Evolutionary conservation across 2,797 vertebrate species (phyloP).

Genomic region (Lagorchestes hirsutus): DNA sequence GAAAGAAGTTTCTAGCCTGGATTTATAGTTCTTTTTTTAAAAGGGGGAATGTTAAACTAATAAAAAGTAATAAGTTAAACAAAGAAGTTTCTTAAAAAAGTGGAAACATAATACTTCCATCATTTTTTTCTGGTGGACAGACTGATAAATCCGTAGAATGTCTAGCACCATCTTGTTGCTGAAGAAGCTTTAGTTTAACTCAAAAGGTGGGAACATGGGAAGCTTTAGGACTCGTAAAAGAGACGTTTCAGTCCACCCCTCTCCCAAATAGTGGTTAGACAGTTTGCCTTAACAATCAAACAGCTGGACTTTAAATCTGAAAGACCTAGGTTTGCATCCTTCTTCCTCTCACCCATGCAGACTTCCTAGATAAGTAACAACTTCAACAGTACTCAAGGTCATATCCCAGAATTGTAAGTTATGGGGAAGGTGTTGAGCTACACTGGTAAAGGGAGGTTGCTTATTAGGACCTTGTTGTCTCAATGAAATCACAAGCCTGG

Average conservation of each 20-base stretch:
- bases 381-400: neutral
- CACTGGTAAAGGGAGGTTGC: neutral
- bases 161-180: neutral
- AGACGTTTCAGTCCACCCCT: no score
- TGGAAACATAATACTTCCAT: neutral
- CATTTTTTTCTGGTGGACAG: neutral
- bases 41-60: conserved; percentile 27
- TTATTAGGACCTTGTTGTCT: neutral
- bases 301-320: neutral
- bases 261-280: neutral
- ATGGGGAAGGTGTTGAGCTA: neutral
- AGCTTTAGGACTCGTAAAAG: neutral
- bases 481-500: neutral
- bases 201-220: neutral
- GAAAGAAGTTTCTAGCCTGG: conserved; percentile 23
- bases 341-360: neutral
- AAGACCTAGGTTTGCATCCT: neutral
- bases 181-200: neutral
- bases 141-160: neutral
- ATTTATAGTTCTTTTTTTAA: conserved; percentile 36
- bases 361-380: neutral
- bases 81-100: conserved; percentile 32
- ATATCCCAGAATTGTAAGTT: neutral
- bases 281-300: neutral
- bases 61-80: conserved; percentile 42